Conservation (phyloP, 2,888 invertebrate species). For the Phania funesta region DNA sequence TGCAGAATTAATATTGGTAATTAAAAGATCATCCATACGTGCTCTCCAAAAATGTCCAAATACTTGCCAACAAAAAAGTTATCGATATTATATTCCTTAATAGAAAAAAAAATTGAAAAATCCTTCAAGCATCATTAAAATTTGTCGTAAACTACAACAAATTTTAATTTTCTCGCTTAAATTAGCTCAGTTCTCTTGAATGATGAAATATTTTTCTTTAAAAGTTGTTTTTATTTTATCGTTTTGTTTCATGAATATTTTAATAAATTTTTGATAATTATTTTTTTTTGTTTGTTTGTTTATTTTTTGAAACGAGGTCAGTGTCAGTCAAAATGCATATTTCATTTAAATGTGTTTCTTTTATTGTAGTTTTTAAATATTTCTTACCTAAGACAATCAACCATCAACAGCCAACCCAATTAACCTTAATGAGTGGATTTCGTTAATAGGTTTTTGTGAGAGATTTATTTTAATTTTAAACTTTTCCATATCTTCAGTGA, state of each 20-base stretch:
- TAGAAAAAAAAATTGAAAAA: no score
- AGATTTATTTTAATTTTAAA: no score
- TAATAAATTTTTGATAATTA: neutral
- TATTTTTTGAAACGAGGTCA: conserved; percentile 66
- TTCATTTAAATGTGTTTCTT: conserved; percentile 32
- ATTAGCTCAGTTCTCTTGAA: neutral
- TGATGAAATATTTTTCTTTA: neutral
- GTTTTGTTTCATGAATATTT: neutral
- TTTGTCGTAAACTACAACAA: no score
- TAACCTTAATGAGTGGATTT: conserved; percentile 6
- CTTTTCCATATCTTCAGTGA: no score
- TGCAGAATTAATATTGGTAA: no score
- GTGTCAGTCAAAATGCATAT: conserved; percentile 63
- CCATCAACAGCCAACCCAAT: conserved; percentile 9
- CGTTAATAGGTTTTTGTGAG: no score
- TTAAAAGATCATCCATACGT: no score
- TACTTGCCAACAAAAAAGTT: no score
- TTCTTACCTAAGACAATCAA: neutral
- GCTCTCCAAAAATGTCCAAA: no score
- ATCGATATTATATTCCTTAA: no score
- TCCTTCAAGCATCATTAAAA: no score
- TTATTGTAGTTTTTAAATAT: neutral
- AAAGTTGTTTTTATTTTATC: neutral
- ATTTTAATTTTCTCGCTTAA: no score
- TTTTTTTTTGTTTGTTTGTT: conserved; percentile 8